Evolutionary conservation across 2,888 invertebrate species (phyloP), one percentile per base, ranked within the genome.

Genomic region (Andrena praecox): DNA sequence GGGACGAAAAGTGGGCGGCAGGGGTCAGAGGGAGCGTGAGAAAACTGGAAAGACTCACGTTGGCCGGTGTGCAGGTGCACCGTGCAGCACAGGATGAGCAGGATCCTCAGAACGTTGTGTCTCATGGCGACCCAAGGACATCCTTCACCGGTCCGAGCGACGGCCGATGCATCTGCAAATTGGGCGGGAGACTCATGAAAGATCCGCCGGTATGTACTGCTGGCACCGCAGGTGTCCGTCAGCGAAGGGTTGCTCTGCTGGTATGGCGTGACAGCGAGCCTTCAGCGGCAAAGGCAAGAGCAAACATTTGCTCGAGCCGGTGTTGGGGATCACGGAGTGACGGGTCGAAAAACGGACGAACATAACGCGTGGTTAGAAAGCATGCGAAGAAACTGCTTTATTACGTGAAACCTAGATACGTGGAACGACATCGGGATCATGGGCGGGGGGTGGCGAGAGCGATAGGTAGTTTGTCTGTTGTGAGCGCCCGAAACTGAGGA

Each of bases 331-430:
- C 35, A 27, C 27, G 56, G 10, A 42, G n/a, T 35, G 59, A 56
- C 50, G 35, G 60, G 68, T 54, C 2, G 59, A 52, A 84, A 77
- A 75, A 82, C 74, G 67, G 50, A 66, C 52, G 63, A 80, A 78
- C 89, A 88, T 88, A 87, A 90, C 91, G 89, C 90, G 91, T 91
- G 91, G 88, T 90, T 93, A 93, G 93, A 93, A 93, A 93, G 93
- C 93, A 93, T 93, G 92, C 89, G 89, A 91, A 92, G 93, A 93
- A 92, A 93, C 92, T 91, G 77, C 84, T 89, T 89, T 87, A 89
- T 89, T 89, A 89, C 91, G 90, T 90, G 90, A 87, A 89, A 87
- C 87, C 85, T 85, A 85, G 84, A 79, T 87, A 82, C 78, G 77
- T 80, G 72, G 85, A 78, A 64, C 82, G 74, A 83, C 84, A 82